Conservation (phyloP, 2,113 vertebrate species). For the Oenanthe oenanthe region DNA sequence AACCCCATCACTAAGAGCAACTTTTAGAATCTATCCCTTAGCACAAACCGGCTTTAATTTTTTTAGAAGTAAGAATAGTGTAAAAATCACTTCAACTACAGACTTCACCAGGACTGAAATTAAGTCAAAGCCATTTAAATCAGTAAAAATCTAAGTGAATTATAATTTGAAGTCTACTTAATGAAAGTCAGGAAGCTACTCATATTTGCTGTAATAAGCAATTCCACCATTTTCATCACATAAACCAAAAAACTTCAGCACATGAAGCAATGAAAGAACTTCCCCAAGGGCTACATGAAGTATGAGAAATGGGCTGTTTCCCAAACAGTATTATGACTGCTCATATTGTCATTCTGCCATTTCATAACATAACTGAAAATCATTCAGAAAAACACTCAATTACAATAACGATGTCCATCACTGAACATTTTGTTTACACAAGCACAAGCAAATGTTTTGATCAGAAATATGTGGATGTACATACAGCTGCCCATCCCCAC, state of each 20-base stretch:
- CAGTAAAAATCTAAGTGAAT: background rate
- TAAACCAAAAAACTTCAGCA: background rate
- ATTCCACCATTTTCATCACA: background rate
- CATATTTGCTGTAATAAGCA: background rate
- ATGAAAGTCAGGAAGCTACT: background rate
- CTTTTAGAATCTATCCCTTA: background rate
- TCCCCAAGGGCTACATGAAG: background rate
- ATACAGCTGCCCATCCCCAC: background rate
- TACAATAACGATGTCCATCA: background rate
- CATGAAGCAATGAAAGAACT: background rate
- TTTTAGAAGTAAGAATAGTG: background rate
- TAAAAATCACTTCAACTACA: background rate
- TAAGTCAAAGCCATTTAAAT: background rate
- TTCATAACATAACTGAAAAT: background rate
- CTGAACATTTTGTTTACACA: background rate
- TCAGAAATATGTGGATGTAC: background rate
- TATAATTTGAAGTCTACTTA: background rate
- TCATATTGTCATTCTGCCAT: background rate
- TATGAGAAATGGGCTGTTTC: background rate
- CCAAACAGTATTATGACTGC: background rate
- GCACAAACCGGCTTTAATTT: background rate
- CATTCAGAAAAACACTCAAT: background rate
- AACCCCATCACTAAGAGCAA: background rate
- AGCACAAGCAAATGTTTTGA: background rate
- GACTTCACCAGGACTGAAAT: background rate